Percentiles rank a stretch among this genome's conserved stretches.
These are phyloP conservation scores for Formica exsecta DNA, from an alignment of 1,140 invertebrate species.

Conservation along the genomic window DNA sequence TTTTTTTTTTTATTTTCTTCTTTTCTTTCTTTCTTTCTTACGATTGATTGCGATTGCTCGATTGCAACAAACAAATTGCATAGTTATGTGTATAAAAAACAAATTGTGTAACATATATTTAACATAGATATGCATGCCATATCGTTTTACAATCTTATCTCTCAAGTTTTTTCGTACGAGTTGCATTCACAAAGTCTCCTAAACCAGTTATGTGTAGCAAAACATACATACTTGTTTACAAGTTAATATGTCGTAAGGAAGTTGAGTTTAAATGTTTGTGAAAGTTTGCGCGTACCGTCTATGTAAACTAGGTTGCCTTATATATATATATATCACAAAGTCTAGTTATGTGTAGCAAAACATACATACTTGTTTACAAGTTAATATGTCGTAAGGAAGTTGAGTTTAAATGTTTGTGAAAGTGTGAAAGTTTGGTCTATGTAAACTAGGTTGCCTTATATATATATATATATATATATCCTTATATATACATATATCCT, in stretches of 20 bases:
- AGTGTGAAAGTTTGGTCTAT: no score
- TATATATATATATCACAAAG: no score
- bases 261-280: slow-evolving; percentile 15
- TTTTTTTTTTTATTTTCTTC: not conserved
- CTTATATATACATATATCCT: no score
- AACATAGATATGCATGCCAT: not conserved
- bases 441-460: no score
- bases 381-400: no score
- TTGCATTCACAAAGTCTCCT: slow-evolving; percentile 8
- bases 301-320: slow-evolving; percentile 9
- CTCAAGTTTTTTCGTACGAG: slow-evolving; percentile 6
- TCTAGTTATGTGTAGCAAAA: no score
- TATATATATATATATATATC: no score
- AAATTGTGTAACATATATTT: slow-evolving; percentile 35
- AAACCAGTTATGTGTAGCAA: slow-evolving; percentile 48
- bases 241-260: slow-evolving; percentile 10
- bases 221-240: slow-evolving; percentile 25
- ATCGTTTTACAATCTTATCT: slow-evolving; percentile 10
- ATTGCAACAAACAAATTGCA: slow-evolving; percentile 31
- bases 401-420: no score
- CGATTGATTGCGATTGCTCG: not conserved
- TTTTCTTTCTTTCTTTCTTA: not conserved
- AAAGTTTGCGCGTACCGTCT: not conserved
- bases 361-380: no score
- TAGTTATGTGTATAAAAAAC: not conserved